These are phyloP conservation scores for Pseudomyrmex flavicornis DNA, from an alignment of 1,140 invertebrate species.

Conservation along the genomic window DNA sequence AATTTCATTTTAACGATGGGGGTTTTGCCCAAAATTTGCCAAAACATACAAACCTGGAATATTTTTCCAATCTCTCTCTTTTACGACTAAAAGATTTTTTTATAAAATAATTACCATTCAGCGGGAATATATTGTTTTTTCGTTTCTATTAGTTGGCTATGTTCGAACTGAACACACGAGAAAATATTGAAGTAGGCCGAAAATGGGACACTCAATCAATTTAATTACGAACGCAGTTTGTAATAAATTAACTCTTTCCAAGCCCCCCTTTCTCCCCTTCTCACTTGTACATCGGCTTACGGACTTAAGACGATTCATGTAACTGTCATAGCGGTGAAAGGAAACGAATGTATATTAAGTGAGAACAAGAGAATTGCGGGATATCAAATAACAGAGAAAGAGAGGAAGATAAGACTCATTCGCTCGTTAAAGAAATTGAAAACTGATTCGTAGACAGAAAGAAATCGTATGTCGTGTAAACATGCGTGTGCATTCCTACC, in stretches of 20 bases:
- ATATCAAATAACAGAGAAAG: slow-evolving; percentile 31
- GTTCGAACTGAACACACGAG: no score
- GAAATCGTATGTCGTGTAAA: neutral
- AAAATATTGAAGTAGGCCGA: no score
- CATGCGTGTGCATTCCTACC: neutral
- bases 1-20: slow-evolving; percentile 39
- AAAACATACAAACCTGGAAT: neutral
- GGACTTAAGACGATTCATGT: slow-evolving; percentile 10
- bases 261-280: no score
- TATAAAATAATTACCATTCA: neutral
- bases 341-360: slow-evolving; percentile 2
- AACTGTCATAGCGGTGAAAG: neutral
- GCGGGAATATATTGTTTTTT: no score
- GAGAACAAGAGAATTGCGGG: neutral
- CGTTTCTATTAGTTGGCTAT: no score
- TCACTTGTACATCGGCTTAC: neutral
- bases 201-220: neutral
- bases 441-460: slow-evolving; percentile 37
- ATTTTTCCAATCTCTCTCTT: neutral
- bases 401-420: neutral
- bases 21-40: slow-evolving; percentile 21
- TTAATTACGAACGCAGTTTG: no score
- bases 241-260: neutral
- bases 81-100: slow-evolving; percentile 15
- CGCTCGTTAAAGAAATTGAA: slow-evolving; percentile 46